Evolutionary conservation across 2,888 invertebrate genomes (phyloP).

Genomic region (Priocnemis perturbator): DNA sequence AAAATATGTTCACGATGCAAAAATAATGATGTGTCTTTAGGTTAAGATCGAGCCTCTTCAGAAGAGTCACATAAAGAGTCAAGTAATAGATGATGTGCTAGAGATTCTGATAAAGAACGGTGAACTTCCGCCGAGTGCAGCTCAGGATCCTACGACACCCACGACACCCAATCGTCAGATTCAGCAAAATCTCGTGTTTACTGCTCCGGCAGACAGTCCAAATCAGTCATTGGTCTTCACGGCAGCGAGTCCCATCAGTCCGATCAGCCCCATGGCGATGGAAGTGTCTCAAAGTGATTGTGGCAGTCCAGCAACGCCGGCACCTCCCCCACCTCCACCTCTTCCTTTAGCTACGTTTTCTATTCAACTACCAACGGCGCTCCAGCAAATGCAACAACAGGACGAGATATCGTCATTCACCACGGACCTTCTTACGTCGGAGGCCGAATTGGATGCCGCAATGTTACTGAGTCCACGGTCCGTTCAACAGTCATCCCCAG

Average conservation of each 20-base stretch:
- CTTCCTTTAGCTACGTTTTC: constrained; percentile 74
- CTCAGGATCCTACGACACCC: constrained; percentile 82
- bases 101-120: constrained; percentile 96
- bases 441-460: constrained; percentile 73
- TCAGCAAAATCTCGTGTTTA: constrained; percentile 71
- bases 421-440: constrained; percentile 71
- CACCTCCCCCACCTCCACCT: constrained; percentile 72
- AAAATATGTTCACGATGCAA: not conserved
- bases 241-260: constrained; percentile 67
- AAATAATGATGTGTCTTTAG: constrained; percentile 43
- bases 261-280: constrained; percentile 69
- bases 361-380: constrained; percentile 68
- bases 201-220: constrained; percentile 69
- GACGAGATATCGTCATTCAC: constrained; percentile 65
- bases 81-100: constrained; percentile 93
- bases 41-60: constrained; percentile 73
- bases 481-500: constrained; percentile 67
- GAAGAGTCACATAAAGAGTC: constrained; percentile 79
- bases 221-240: constrained; percentile 68
- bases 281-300: constrained; percentile 68
- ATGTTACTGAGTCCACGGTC: constrained; percentile 72
- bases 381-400: constrained; percentile 66
- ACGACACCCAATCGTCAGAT: constrained; percentile 75
- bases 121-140: constrained; percentile 92
- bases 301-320: constrained; percentile 66